phyloP scores from a whole-genome alignment of 2,113 vertebrate species.

The Ptilonorhynchus violaceus region DNA sequence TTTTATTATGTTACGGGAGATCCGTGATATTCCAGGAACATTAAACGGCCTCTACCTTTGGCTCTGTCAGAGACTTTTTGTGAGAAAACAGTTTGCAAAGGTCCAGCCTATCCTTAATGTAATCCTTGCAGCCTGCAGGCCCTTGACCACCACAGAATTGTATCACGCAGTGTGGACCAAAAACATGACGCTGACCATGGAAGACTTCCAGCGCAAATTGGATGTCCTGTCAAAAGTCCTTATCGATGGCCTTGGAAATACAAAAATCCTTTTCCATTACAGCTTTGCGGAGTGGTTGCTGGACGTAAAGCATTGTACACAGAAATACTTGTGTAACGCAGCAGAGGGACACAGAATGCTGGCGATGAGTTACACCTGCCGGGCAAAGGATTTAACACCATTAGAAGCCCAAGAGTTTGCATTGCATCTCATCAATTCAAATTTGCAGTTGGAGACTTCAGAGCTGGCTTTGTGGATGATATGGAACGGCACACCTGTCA shows the following conservation, averaged over 20 bases:
- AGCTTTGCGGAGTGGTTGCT: slow-evolving; percentile 98
- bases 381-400: slow-evolving; percentile 89
- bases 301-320: slow-evolving; percentile 97
- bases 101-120: slow-evolving; percentile 97
- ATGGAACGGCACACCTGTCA: slow-evolving; percentile 94
- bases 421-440: slow-evolving; percentile 91
- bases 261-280: slow-evolving; percentile 97
- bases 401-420: slow-evolving; percentile 95
- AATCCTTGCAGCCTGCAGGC: slow-evolving; percentile 91
- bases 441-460: slow-evolving; percentile 89
- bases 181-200: slow-evolving; percentile 88
- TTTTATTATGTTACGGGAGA: slow-evolving; percentile 96
- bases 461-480: slow-evolving; percentile 97
- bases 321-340: slow-evolving; percentile 95
- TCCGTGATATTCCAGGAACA: slow-evolving; percentile 96
- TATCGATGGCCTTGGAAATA: slow-evolving; percentile 86
- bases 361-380: slow-evolving; percentile 96
- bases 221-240: slow-evolving; percentile 95
- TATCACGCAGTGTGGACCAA: slow-evolving; percentile 97
- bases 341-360: slow-evolving; percentile 96
- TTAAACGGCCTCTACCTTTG: slow-evolving; percentile 97
- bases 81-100: slow-evolving; percentile 97
- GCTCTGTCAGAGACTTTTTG: slow-evolving; percentile 99
- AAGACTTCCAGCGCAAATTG: slow-evolving; percentile 96
- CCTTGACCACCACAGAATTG: slow-evolving; percentile 87